A percentile compares a stretch with the other conserved stretches of the same genome.
Conservation (phyloP, 2,888 invertebrate genomes). For the Operophtera brumata region DNA sequence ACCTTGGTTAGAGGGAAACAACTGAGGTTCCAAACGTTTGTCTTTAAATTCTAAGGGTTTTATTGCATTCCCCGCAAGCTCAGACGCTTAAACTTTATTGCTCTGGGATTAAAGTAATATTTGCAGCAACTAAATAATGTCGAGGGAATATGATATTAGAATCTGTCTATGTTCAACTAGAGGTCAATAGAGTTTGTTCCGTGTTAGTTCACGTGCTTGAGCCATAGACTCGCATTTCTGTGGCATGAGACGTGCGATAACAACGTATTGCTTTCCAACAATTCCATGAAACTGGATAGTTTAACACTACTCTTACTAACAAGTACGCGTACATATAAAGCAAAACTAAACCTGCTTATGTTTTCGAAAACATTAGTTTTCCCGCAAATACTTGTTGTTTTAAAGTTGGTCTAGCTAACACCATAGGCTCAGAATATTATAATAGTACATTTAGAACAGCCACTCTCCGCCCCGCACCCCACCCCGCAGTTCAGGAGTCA, state of each 20-base stretch:
- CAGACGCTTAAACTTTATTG: conserved; percentile 80
- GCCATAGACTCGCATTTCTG: conserved; percentile 71
- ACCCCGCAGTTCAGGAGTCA: too few relatives aligned
- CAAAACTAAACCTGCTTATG: conserved; percentile 1
- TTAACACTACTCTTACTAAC: conserved; percentile 4
- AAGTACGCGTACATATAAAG: background rate
- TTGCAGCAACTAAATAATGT: conserved; percentile 78
- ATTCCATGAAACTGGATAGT: conserved; percentile 57
- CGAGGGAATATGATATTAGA: conserved; percentile 77
- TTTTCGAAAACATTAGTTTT: background rate
- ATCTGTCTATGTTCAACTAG: conserved; percentile 68
- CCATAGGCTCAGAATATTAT: too few relatives aligned
- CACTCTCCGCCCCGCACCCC: too few relatives aligned
- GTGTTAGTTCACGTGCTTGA: conserved; percentile 65
- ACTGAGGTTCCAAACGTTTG: conserved; percentile 59
- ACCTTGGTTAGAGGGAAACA: conserved; percentile 75
- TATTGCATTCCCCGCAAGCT: conserved; percentile 79
- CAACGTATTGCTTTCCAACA: conserved; percentile 66
- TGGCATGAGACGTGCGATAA: conserved; percentile 65
- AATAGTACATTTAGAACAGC: too few relatives aligned
- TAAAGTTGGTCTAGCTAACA: background rate
- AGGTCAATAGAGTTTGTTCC: conserved; percentile 75
- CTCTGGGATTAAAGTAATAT: conserved; percentile 80
- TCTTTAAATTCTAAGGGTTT: conserved; percentile 76
- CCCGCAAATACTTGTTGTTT: conserved; percentile 2